Evolutionary conservation across 2,113 vertebrate species (phyloP).

Genomic region (Corvus cornix): DNA sequence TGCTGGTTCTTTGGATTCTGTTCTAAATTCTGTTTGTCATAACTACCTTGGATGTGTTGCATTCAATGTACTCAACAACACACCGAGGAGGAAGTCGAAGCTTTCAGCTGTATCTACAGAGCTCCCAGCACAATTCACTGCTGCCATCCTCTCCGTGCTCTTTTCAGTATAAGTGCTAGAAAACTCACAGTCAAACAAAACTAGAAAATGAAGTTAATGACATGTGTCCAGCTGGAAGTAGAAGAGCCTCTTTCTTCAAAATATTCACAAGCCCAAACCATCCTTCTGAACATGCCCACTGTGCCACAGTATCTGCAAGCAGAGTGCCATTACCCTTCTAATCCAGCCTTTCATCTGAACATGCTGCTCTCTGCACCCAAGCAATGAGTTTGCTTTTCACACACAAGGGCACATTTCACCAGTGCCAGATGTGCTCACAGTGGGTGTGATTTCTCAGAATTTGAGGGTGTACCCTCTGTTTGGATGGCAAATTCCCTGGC

Average conservation of each 20-base stretch:
- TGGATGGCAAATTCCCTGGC: constrained; percentile 18
- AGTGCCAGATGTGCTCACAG: constrained; percentile 1
- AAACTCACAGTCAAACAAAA: neutral
- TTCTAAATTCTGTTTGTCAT: neutral
- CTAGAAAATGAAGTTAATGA: neutral
- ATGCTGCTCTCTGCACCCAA: neutral
- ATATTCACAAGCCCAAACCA: neutral
- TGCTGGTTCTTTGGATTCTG: neutral
- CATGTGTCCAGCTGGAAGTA: neutral
- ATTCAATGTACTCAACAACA: neutral
- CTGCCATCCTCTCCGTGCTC: neutral
- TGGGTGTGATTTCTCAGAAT: constrained; percentile 55
- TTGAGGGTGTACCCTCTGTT: constrained; percentile 42
- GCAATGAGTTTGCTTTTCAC: neutral
- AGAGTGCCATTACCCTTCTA: neutral
- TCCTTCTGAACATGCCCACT: neutral
- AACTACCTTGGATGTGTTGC: neutral
- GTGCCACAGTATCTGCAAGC: neutral
- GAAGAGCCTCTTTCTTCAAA: neutral
- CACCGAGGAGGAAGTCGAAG: neutral
- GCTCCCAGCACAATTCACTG: neutral
- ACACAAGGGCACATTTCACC: neutral
- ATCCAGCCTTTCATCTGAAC: neutral
- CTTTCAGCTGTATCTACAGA: neutral
- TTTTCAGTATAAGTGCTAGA: neutral